Conservation (phyloP, 1,140 invertebrate species). For the Bombus impatiens region DNA sequence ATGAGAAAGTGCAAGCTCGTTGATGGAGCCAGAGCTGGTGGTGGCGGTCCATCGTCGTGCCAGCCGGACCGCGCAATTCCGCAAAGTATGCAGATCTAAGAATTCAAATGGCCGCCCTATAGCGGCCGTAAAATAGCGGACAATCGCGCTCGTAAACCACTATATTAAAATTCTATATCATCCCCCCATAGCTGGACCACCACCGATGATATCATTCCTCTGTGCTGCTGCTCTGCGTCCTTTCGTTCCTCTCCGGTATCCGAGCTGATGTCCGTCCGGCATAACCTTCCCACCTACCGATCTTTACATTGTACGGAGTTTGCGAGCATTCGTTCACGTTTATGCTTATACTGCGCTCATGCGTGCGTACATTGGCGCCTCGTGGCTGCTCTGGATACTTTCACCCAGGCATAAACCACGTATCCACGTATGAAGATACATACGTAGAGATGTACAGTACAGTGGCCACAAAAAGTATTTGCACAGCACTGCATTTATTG, state of each 20-base stretch:
- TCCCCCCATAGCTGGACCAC: slow-evolving; percentile 18
- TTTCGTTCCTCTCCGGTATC: slow-evolving; percentile 22
- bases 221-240: neutral
- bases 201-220: slow-evolving; percentile 31
- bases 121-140: slow-evolving; percentile 81
- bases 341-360: slow-evolving; percentile 51
- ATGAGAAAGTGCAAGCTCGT: slow-evolving; percentile 30
- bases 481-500: too few relatives aligned
- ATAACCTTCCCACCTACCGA: slow-evolving; percentile 56
- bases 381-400: slow-evolving; percentile 12
- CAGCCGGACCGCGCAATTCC: slow-evolving; percentile 77
- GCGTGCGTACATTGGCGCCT: slow-evolving; percentile 56
- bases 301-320: slow-evolving; percentile 59
- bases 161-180: slow-evolving; percentile 83
- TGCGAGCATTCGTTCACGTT: slow-evolving; percentile 45
- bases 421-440: neutral
- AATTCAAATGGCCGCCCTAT: slow-evolving; percentile 82
- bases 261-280: slow-evolving; percentile 27
- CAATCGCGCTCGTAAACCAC: slow-evolving; percentile 83
- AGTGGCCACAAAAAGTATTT: too few relatives aligned
- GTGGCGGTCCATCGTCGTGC: slow-evolving; percentile 62
- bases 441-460: neutral
- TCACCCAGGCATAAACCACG: slow-evolving; percentile 41
- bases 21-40: slow-evolving; percentile 37
- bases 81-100: slow-evolving; percentile 83